These are phyloP conservation scores for Latheticus oryzae DNA, from an alignment of 2,888 invertebrate genomes.

Conservation along the genomic window DNA sequence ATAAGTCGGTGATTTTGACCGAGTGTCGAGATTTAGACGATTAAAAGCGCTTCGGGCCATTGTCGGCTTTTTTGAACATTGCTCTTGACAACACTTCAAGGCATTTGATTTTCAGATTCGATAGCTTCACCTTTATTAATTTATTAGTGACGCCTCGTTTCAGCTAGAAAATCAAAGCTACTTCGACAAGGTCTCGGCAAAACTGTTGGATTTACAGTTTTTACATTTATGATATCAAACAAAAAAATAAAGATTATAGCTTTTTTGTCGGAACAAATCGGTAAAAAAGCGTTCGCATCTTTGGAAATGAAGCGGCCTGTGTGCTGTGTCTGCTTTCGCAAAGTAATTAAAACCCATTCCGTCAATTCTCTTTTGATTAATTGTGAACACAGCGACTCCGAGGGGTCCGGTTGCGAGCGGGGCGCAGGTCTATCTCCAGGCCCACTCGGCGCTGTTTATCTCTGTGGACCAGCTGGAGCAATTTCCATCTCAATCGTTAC, in stretches of 20 bases:
- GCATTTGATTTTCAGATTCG: slow-evolving; percentile 59
- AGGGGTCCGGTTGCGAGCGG: slow-evolving; percentile 50
- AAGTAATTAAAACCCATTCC: slow-evolving; percentile 65
- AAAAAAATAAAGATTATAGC: no score
- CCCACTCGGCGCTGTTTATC: slow-evolving; percentile 63
- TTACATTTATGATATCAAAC: no score
- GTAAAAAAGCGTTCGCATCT: no score
- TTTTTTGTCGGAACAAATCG: no score
- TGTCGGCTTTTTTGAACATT: slow-evolving; percentile 58
- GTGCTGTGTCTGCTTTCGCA: slow-evolving; percentile 50
- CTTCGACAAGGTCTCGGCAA: no score
- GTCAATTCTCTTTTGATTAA: slow-evolving; percentile 67
- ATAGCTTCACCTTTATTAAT: slow-evolving; percentile 56
- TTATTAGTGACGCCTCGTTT: slow-evolving; percentile 53
- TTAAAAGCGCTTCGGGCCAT: slow-evolving; percentile 56
- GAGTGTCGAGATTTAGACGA: slow-evolving; percentile 62
- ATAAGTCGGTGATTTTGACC: slow-evolving; percentile 63
- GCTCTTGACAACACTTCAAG: slow-evolving; percentile 57
- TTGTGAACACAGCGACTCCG: slow-evolving; percentile 61
- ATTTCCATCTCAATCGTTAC: slow-evolving; percentile 68
- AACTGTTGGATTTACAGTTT: no score
- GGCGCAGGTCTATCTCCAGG: slow-evolving; percentile 54
- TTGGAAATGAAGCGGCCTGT: no score
- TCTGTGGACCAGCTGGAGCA: slow-evolving; percentile 64
- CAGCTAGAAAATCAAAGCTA: slow-evolving; percentile 9